A percentile compares a stretch with the other conserved stretches of the same genome.
Conservation (phyloP, 2,888 invertebrate species). For the Pammene fasciana region DNA sequence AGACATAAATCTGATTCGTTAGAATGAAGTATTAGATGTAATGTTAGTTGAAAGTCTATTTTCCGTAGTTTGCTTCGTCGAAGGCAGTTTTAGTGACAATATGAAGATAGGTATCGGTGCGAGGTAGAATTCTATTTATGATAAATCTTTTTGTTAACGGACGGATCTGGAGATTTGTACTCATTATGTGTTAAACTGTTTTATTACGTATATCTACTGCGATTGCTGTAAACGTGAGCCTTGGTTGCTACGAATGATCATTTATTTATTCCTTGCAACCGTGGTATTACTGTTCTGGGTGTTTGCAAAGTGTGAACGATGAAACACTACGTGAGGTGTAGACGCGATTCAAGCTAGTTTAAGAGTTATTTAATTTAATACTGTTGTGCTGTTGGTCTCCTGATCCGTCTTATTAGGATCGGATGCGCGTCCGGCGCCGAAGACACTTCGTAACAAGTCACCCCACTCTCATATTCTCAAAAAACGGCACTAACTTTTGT, state of each 20-base stretch:
- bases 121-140: conserved; percentile 45
- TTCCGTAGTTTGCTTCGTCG: conserved; percentile 74
- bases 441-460: background rate
- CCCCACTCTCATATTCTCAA: background rate
- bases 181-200: conserved; percentile 11
- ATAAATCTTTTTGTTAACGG: conserved; percentile 38
- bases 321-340: background rate
- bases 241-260: too few species aligned
- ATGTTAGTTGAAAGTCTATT: conserved; percentile 68
- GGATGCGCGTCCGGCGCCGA: background rate
- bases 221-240: background rate
- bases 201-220: background rate
- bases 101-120: conserved; percentile 58
- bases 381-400: conserved; percentile 13
- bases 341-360: conserved; percentile 10
- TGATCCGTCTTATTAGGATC: conserved; percentile 15
- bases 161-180: conserved; percentile 10
- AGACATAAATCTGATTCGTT: conserved; percentile 64
- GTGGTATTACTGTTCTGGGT: too few species aligned
- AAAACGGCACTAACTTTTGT: background rate
- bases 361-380: conserved; percentile 16
- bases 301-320: background rate
- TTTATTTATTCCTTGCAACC: too few species aligned
- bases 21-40: conserved; percentile 59
- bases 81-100: conserved; percentile 60